Percentiles rank a stretch among this genome's conserved stretches.
These are phyloP conservation scores for Idaea aversata DNA, from an alignment of 2,888 invertebrate genomes.

Conservation along the genomic window DNA sequence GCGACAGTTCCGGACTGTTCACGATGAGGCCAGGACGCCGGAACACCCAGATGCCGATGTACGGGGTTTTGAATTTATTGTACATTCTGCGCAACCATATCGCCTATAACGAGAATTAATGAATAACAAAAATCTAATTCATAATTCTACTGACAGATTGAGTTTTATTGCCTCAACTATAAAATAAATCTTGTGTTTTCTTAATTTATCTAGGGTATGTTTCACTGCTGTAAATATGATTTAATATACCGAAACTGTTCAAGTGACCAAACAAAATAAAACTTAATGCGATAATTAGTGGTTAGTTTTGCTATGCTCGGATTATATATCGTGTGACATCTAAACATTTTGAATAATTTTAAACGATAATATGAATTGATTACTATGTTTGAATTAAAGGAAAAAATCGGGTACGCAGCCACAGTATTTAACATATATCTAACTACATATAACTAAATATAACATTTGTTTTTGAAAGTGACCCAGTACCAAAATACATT, in stretches of 20 bases:
- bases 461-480: not conserved
- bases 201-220: too few species aligned
- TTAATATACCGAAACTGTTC: too few species aligned
- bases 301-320: too few species aligned
- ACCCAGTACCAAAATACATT: not conserved
- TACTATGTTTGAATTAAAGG: not conserved
- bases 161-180: too few species aligned
- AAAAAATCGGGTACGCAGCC: not conserved
- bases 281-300: too few species aligned
- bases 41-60: constrained; percentile 59
- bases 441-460: too few species aligned
- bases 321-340: too few species aligned
- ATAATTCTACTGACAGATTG: too few species aligned
- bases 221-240: too few species aligned
- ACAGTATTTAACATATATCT: not conserved
- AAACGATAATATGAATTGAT: not conserved
- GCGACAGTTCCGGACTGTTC: constrained; percentile 51
- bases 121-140: not conserved
- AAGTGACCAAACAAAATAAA: too few species aligned
- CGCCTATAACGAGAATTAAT: constrained; percentile 23
- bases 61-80: constrained; percentile 38
- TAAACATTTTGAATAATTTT: too few species aligned
- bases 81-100: constrained; percentile 49
- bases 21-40: constrained; percentile 58
- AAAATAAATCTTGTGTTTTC: too few species aligned